Evolutionary conservation across 2,797 vertebrate species (phyloP), one percentile per base, ranked within the genome.

Genomic region (Remorina albescens): DNA sequence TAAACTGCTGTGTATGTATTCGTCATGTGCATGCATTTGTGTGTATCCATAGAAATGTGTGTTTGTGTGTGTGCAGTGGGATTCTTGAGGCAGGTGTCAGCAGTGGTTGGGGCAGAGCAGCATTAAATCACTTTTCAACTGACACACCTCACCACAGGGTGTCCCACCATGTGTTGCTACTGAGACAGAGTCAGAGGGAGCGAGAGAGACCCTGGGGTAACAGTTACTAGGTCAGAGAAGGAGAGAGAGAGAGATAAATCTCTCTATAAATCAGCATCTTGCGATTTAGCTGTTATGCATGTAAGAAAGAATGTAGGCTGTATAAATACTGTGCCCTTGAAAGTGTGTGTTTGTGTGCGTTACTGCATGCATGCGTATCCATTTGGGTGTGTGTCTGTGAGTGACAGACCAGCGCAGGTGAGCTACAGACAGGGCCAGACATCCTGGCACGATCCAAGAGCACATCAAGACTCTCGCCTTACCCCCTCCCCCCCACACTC

Each of bases 21-120:
- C 51, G 57, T 67, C 70, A 55, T 68, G 60, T 77, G 64, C 32
- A 58, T 77, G 71, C 47, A 62, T 74, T 32, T 65, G 64, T 80
- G 76, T 68, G 68, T 47, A 47, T 60, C 41, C 54, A 16, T 21
- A 34, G 19, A 61, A 66, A 70, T 49, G 11, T 57, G 41, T 41
- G 53, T 49, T 10, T 46, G 55, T 74, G 46, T 74, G 74, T 75
- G 63, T 78, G 83, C 37, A 53, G 63, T 80, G 76, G 84, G 91
- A 94, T 94, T 95, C 88, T 82, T 80, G 39, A 80, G 91, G 92
- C 94, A 95, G 94, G 93, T 95, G 93, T 92, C 88, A 89, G 90
- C 87, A 85, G 83, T 89, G 88, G 90, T 89, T 85, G 76, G 87
- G 85, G 84, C 81, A 86, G 75, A 92, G 86, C 82, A 63, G 80